These are phyloP conservation scores for Lathronympha strigana DNA, from an alignment of 2,888 invertebrate genomes.

Conservation along the genomic window DNA sequence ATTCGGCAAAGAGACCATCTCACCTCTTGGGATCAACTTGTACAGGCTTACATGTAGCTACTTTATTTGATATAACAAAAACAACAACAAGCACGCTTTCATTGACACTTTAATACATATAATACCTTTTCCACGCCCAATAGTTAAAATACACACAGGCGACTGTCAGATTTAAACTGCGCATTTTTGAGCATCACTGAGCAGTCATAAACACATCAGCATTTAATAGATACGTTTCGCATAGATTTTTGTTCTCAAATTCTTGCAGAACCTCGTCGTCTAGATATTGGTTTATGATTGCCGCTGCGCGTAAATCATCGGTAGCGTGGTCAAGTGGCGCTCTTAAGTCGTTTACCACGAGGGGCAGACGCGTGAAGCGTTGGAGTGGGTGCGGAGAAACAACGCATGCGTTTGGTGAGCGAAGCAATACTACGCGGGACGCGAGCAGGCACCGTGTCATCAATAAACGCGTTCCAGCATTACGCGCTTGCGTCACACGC, in stretches of 20 bases:
- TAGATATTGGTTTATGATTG: constrained; percentile 55
- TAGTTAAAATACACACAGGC: neutral
- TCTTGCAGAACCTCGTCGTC: constrained; percentile 47
- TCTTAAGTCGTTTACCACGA: constrained; percentile 48
- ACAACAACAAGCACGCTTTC: neutral
- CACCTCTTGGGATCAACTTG: no score
- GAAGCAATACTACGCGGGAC: constrained; percentile 55
- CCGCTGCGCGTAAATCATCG: constrained; percentile 51
- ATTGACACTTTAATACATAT: neutral
- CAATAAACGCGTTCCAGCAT: constrained; percentile 36
- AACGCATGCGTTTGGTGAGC: constrained; percentile 17
- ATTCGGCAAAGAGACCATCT: no score
- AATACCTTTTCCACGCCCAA: neutral
- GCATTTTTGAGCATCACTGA: neutral
- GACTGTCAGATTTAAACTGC: neutral
- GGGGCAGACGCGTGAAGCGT: constrained; percentile 42
- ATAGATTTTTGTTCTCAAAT: constrained; percentile 54
- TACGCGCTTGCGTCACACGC: constrained; percentile 49
- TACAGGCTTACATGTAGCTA: no score
- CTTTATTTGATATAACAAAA: no score
- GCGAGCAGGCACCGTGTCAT: constrained; percentile 46
- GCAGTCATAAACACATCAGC: constrained; percentile 31
- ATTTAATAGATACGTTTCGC: constrained; percentile 50
- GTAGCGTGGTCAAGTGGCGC: constrained; percentile 49
- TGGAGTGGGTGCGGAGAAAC: constrained; percentile 40